These are phyloP conservation scores for Sitta carolinensis DNA, from an alignment of 2,797 vertebrate genomes.

Conservation along the genomic window DNA sequence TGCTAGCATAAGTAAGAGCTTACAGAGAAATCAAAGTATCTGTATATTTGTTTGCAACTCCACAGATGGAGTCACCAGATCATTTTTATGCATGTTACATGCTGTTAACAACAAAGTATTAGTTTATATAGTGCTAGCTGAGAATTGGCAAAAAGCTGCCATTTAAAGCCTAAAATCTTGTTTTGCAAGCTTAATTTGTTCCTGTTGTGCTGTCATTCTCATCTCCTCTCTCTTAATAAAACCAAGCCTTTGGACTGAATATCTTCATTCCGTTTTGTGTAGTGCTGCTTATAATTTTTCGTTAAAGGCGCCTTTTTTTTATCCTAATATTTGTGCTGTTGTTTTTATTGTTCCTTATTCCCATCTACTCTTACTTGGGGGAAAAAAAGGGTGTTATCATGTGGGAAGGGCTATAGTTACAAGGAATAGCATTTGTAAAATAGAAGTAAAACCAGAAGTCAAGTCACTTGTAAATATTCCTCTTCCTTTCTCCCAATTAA, in stretches of 20 bases:
- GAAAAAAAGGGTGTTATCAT: background rate
- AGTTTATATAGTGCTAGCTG: background rate
- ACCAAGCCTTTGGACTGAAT: background rate
- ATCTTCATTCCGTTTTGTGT: background rate
- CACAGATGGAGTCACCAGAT: background rate
- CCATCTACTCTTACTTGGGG: background rate
- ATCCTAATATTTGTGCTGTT: background rate
- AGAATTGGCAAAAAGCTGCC: background rate
- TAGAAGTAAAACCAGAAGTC: background rate
- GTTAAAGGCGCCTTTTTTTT: background rate
- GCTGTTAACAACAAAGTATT: background rate
- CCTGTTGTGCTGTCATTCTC: background rate
- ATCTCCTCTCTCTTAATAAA: background rate
- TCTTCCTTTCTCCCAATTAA: background rate
- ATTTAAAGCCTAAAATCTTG: background rate
- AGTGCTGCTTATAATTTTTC: background rate
- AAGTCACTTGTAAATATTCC: background rate
- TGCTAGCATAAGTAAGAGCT: background rate
- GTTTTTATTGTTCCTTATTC: background rate
- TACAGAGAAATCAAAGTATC: background rate
- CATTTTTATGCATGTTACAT: background rate
- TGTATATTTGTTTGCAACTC: background rate
- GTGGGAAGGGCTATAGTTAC: background rate
- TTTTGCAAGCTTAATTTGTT: background rate
- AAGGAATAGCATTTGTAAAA: background rate